These are phyloP conservation scores for Anthoscopus minutus DNA, from an alignment of 2,113 vertebrate species.

Conservation along the genomic window DNA sequence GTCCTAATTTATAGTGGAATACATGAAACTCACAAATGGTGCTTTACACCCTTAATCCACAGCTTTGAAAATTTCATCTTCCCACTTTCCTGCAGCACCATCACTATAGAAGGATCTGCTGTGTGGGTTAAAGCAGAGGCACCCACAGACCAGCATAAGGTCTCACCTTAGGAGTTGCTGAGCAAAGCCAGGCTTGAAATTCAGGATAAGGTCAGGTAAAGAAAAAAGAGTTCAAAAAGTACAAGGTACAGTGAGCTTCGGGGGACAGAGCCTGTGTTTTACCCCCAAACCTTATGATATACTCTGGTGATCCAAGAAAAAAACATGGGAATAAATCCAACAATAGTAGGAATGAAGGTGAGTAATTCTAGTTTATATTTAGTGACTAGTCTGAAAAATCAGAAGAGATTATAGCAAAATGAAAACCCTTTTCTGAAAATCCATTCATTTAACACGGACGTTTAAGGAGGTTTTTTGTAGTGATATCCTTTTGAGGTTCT, in stretches of 20 bases:
- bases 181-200: background rate
- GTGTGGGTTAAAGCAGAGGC: background rate
- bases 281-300: background rate
- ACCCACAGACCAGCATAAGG: rapidly evolving
- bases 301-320: background rate
- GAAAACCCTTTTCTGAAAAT: background rate
- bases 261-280: background rate
- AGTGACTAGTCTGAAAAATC: background rate
- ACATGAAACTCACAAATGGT: background rate
- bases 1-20: background rate
- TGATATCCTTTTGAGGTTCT: background rate
- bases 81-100: background rate
- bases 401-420: background rate
- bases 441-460: background rate
- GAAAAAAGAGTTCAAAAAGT: background rate
- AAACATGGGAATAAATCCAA: background rate
- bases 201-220: background rate
- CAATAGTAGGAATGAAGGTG: background rate
- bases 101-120: background rate
- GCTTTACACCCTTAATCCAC: background rate
- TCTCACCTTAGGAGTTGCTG: background rate
- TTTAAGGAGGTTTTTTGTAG: background rate
- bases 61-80: background rate
- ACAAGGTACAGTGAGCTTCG: rapidly evolving
- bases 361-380: background rate